phyloP scores from a whole-genome alignment of 2,888 invertebrate genomes.

The Andricus quercusramuli region DNA sequence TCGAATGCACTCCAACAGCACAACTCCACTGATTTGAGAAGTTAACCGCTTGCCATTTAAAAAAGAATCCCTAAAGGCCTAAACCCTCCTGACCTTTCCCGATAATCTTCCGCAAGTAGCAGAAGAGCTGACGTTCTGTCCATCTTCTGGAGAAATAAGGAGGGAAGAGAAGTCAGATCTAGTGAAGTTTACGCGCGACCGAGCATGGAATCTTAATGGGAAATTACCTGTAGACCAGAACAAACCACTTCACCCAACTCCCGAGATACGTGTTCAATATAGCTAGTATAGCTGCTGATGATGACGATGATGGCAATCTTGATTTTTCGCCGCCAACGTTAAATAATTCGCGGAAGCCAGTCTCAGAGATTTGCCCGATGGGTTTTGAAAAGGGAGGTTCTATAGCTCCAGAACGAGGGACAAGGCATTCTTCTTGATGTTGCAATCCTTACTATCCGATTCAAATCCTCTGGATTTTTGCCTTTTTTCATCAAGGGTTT shows the following conservation, averaged over 20 bases:
- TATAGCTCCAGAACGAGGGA: neutral
- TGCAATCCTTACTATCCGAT: constrained; percentile 3
- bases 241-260: constrained; percentile 60
- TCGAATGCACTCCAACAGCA: constrained; percentile 3
- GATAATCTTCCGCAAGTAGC: constrained; percentile 52
- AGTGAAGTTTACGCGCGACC: constrained; percentile 66
- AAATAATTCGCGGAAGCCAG: constrained; percentile 72
- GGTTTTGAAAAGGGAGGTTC: constrained; percentile 66
- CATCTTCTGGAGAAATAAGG: constrained; percentile 39
- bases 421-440: constrained; percentile 27
- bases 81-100: constrained; percentile 46
- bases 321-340: constrained; percentile 35
- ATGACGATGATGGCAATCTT: constrained; percentile 40
- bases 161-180: constrained; percentile 49
- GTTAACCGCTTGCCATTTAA: constrained; percentile 32
- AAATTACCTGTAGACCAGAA: constrained; percentile 67
- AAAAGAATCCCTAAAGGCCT: constrained; percentile 28
- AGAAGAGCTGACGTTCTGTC: constrained; percentile 61
- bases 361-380: constrained; percentile 70
- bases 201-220: constrained; percentile 75
- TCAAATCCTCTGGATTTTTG: neutral
- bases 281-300: constrained; percentile 29
- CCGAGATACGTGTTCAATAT: constrained; percentile 66
- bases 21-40: constrained; percentile 22
- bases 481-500: constrained; percentile 26